These are phyloP conservation scores for Tachina fera DNA, from an alignment of 2,888 invertebrate genomes.

Conservation along the genomic window DNA sequence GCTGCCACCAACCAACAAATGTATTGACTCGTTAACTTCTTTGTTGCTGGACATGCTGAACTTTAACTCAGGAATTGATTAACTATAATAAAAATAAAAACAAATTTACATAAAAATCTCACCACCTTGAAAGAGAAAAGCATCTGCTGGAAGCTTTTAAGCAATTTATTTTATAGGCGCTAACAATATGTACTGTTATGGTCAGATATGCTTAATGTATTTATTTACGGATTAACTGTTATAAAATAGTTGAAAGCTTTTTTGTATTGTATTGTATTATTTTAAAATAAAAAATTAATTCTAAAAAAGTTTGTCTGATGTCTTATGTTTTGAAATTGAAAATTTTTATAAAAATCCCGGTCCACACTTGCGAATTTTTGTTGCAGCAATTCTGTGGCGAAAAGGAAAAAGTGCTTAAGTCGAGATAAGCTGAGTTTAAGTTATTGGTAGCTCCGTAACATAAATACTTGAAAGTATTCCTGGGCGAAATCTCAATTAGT, in stretches of 20 bases:
- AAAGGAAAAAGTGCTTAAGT: no score
- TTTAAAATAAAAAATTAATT: no score
- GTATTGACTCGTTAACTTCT: slow-evolving; percentile 17
- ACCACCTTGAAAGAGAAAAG: slow-evolving; percentile 15
- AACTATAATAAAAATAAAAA: neutral
- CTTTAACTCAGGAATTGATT: neutral
- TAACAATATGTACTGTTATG: slow-evolving; percentile 1
- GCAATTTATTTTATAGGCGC: neutral
- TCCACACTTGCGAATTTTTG: no score
- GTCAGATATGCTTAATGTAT: neutral
- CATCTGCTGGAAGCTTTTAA: slow-evolving; percentile 4
- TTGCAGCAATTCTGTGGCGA: no score
- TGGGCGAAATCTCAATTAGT: no score
- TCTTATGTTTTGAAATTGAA: no score
- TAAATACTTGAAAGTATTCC: no score
- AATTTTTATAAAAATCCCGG: no score
- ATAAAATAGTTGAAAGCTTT: neutral
- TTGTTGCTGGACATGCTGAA: neutral
- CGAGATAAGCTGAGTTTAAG: no score
- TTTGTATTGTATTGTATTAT: no score
- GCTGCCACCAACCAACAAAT: neutral
- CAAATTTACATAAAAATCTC: slow-evolving; percentile 51
- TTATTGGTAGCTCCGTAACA: no score
- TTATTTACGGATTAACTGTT: slow-evolving; percentile 22
- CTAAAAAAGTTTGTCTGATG: no score